These are phyloP conservation scores for Dorcus parallelipipedus DNA, from an alignment of 2,888 invertebrate species.

Conservation along the genomic window DNA sequence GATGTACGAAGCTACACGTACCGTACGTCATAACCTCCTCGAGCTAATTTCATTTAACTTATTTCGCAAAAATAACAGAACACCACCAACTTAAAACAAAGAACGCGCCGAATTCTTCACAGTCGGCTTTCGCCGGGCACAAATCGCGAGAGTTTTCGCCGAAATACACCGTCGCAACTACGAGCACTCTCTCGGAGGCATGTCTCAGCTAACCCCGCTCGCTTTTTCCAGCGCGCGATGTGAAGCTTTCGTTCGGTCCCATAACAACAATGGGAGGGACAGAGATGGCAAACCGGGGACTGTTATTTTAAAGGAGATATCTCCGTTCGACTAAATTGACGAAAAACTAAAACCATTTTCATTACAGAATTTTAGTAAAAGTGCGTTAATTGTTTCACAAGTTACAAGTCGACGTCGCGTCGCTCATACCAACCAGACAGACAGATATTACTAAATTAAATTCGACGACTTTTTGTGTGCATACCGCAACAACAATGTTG, in stretches of 20 bases:
- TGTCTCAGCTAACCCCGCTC: slow-evolving; percentile 8
- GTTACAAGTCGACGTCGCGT: too few relatives aligned
- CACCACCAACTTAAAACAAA: neutral
- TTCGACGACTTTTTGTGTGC: too few relatives aligned
- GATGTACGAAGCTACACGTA: slow-evolving; percentile 28
- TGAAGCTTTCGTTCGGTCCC: slow-evolving; percentile 34
- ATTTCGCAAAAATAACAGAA: neutral
- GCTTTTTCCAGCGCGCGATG: slow-evolving; percentile 18
- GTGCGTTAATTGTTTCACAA: too few relatives aligned
- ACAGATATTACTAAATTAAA: too few relatives aligned
- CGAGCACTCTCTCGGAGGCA: neutral
- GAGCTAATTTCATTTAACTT: neutral
- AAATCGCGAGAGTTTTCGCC: neutral
- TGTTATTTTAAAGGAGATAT: slow-evolving; percentile 46
- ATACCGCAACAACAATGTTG: too few relatives aligned
- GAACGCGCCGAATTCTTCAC: neutral
- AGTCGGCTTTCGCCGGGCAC: neutral
- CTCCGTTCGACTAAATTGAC: slow-evolving; percentile 21
- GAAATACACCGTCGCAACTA: neutral
- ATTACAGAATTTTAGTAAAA: neutral
- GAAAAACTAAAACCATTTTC: neutral
- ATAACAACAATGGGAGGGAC: slow-evolving; percentile 29
- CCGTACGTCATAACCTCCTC: slow-evolving; percentile 23
- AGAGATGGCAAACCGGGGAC: slow-evolving; percentile 33
- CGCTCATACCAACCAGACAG: too few relatives aligned